Percentiles rank a stretch among this genome's conserved stretches.
Evolutionary conservation across 2,113 vertebrate genomes (phyloP).

Genomic region (Hemicordylus capensis): DNA sequence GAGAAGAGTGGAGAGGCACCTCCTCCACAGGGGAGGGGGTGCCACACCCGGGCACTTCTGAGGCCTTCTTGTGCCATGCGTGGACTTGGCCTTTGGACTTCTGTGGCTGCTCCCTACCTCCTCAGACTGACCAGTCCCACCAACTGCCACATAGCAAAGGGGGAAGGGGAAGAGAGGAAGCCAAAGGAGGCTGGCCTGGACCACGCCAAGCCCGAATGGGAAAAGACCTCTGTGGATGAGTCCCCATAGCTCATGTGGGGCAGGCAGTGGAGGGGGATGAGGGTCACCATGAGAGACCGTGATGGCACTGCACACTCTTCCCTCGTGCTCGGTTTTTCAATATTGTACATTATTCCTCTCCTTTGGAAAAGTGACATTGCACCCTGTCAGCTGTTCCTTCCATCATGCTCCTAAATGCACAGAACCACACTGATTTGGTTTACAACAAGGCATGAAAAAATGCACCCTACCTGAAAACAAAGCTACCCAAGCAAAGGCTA

Average conservation of each 20-base stretch:
- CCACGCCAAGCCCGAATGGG: neutral
- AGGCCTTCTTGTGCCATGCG: neutral
- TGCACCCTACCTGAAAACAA: constrained; percentile 21
- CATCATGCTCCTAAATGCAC: constrained; percentile 47
- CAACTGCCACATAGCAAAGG: neutral
- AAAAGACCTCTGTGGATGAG: neutral
- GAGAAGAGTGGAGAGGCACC: no score
- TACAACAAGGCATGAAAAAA: constrained; percentile 60
- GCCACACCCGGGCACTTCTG: no score
- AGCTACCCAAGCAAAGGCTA: constrained; percentile 37
- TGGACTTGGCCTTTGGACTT: no score
- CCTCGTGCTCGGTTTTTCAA: neutral
- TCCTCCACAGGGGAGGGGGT: neutral
- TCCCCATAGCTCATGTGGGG: constrained; percentile 26
- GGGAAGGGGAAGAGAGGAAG: neutral
- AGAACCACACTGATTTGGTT: constrained; percentile 63
- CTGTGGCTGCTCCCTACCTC: no score
- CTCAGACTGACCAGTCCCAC: no score
- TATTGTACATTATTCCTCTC: constrained; percentile 8
- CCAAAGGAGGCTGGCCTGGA: neutral
- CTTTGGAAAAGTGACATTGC: constrained; percentile 39
- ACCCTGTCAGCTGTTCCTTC: constrained; percentile 54
- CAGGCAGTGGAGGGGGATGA: constrained; percentile 38
- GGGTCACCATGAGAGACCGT: constrained; percentile 1
- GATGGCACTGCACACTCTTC: constrained; percentile 1